Percentiles rank a stretch among this genome's conserved stretches.
Conservation (phyloP, 2,888 invertebrate genomes). For the Tromatobia lineatoria region DNA sequence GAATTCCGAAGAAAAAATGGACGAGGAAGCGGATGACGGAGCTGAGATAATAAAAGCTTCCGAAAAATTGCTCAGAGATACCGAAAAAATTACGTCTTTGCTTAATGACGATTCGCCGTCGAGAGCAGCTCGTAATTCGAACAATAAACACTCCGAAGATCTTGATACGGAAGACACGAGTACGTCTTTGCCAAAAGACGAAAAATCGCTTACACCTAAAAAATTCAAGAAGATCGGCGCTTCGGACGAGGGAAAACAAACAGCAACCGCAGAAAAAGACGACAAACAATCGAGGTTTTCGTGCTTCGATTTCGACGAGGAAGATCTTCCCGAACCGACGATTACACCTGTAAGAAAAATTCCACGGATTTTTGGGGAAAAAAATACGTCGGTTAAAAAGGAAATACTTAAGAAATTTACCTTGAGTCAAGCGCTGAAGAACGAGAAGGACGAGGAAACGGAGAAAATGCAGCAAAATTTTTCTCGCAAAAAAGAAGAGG, state of each 20-base stretch:
- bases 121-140: slow-evolving; percentile 51
- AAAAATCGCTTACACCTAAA: slow-evolving; percentile 64
- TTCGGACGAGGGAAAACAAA: slow-evolving; percentile 68
- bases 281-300: slow-evolving; percentile 86
- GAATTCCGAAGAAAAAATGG: slow-evolving; percentile 55
- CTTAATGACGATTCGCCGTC: slow-evolving; percentile 66
- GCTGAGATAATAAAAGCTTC: slow-evolving; percentile 78
- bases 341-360: slow-evolving; percentile 88
- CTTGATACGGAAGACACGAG: slow-evolving; percentile 52
- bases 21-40: slow-evolving; percentile 62
- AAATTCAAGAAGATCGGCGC: slow-evolving; percentile 66
- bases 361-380: slow-evolving; percentile 87
- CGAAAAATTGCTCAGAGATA: slow-evolving; percentile 81
- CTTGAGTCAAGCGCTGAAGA: slow-evolving; percentile 82
- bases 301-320: slow-evolving; percentile 93
- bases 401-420: slow-evolving; percentile 84
- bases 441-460: slow-evolving; percentile 76
- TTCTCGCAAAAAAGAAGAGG: slow-evolving; percentile 55
- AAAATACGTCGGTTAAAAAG: slow-evolving; percentile 81
- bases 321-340: slow-evolving; percentile 89
- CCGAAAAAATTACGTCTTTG: slow-evolving; percentile 77
- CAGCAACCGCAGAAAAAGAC: slow-evolving; percentile 68
- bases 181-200: slow-evolving; percentile 34
- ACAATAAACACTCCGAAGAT: slow-evolving; percentile 58
- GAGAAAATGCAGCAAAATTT: slow-evolving; percentile 59